Conservation (phyloP, 2,797 vertebrate genomes). For the Semotilus atromaculatus region DNA sequence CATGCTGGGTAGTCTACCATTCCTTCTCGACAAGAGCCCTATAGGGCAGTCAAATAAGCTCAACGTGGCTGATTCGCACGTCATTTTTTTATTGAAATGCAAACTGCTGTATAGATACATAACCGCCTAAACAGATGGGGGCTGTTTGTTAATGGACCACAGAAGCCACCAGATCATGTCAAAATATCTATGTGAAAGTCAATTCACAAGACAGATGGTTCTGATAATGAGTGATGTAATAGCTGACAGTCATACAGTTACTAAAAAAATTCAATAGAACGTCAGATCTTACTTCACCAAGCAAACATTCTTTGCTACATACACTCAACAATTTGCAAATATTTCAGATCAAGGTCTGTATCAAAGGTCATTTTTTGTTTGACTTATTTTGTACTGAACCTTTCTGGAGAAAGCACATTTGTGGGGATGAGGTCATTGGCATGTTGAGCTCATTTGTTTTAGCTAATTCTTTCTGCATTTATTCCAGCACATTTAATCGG, state of each 20-base stretch:
- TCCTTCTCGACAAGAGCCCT: not conserved
- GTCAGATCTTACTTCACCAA: not conserved
- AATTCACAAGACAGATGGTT: not conserved
- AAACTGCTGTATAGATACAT: not conserved
- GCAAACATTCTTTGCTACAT: slow-evolving; percentile 26
- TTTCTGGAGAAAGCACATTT: slow-evolving; percentile 17
- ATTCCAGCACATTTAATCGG: not conserved
- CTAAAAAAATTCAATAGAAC: slow-evolving; percentile 5
- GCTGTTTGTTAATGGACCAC: slow-evolving; percentile 23
- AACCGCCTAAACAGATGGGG: not conserved
- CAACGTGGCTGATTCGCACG: not conserved
- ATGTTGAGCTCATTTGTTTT: slow-evolving; percentile 25
- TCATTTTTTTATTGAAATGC: slow-evolving; percentile 9
- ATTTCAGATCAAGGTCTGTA: slow-evolving; percentile 18
- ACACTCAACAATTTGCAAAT: slow-evolving; percentile 30
- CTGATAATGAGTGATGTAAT: not conserved
- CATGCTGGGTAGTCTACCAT: not conserved
- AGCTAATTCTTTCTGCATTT: slow-evolving; percentile 1
- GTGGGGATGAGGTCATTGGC: slow-evolving; percentile 6
- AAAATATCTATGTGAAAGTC: slow-evolving; percentile 8
- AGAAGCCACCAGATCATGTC: slow-evolving; percentile 6
- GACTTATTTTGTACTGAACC: not conserved
- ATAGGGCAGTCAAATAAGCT: slow-evolving; percentile 18
- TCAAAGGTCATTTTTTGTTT: slow-evolving; percentile 36
- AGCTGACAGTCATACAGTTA: not conserved